Evolutionary conservation across 2,797 vertebrate species (phyloP).

Genomic region (Sebastolobus altivelis): DNA sequence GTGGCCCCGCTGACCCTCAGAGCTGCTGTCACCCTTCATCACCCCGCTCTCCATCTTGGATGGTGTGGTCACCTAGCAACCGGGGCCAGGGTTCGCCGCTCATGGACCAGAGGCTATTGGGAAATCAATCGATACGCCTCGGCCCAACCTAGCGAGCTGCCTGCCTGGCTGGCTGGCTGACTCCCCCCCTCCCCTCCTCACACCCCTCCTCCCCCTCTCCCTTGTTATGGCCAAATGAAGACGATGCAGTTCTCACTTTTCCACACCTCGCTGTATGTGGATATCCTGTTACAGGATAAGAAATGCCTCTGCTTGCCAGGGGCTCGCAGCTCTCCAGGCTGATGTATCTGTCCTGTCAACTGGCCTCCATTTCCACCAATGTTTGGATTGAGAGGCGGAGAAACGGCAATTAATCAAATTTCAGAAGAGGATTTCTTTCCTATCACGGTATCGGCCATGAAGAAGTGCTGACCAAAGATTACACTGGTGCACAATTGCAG

Average conservation of each 20-base stretch:
- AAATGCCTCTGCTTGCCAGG: constrained; percentile 77
- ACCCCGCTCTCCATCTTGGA: constrained; percentile 88
- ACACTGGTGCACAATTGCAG: constrained; percentile 49
- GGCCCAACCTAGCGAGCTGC: constrained; percentile 79
- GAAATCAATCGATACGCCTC: constrained; percentile 87
- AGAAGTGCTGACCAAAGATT: constrained; percentile 81
- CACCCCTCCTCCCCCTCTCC: constrained; percentile 56
- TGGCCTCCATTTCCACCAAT: constrained; percentile 75
- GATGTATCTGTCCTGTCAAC: constrained; percentile 81
- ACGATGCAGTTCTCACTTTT: constrained; percentile 82
- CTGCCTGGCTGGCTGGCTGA: constrained; percentile 75
- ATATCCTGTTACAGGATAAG: constrained; percentile 81
- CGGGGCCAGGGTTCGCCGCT: constrained; percentile 86
- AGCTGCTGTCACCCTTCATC: constrained; percentile 87
- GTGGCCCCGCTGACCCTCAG: constrained; percentile 83
- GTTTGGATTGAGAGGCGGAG: constrained; percentile 81
- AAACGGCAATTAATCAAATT: constrained; percentile 80
- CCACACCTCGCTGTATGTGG: constrained; percentile 75
- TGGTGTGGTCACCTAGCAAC: constrained; percentile 91
- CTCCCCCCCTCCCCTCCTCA: constrained; percentile 38
- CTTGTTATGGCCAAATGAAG: constrained; percentile 82
- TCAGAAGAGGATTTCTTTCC: constrained; percentile 70
- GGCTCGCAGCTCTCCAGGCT: constrained; percentile 68
- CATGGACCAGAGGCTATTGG: constrained; percentile 88
- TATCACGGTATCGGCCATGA: constrained; percentile 59